phyloP scores from a whole-genome alignment of 2,888 invertebrate species.

The Drosophila monieri region DNA sequence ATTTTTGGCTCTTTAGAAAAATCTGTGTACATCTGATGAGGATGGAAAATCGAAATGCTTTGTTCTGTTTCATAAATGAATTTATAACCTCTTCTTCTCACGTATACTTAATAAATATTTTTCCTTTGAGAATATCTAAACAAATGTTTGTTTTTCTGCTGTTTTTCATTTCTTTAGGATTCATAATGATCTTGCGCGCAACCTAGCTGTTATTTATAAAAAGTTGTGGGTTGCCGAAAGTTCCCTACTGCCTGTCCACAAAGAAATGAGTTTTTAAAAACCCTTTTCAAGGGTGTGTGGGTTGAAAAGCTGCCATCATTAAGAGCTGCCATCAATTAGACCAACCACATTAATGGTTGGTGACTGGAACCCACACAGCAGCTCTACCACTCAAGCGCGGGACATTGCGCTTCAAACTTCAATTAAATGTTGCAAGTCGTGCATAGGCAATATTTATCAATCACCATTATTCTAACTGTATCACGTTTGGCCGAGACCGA shows the following conservation, averaged over 20 bases:
- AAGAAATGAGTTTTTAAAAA: background rate
- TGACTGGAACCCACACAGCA: slow-evolving; percentile 3
- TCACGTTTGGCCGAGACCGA: slow-evolving; percentile 30
- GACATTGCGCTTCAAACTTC: slow-evolving; percentile 68
- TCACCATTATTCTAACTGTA: slow-evolving; percentile 80
- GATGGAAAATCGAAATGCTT: too few species aligned
- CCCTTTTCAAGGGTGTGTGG: slow-evolving; percentile 56
- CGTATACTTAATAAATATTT: too few species aligned
- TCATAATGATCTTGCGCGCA: too few species aligned
- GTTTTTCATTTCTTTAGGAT: too few species aligned
- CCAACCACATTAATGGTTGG: slow-evolving; percentile 29
- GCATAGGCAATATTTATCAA: slow-evolving; percentile 79
- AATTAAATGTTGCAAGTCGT: slow-evolving; percentile 71
- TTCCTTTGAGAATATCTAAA: too few species aligned
- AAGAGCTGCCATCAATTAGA: slow-evolving; percentile 68
- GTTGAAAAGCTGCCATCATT: too few species aligned
- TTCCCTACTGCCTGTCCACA: background rate
- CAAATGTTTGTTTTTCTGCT: too few species aligned
- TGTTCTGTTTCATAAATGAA: too few species aligned
- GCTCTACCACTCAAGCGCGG: slow-evolving; percentile 6
- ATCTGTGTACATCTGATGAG: too few species aligned
- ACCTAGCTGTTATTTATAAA: background rate
- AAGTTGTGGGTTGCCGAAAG: background rate
- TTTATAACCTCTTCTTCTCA: too few species aligned
- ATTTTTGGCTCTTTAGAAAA: too few species aligned